Evolutionary conservation across 64 coral and sea anemone genomes (phyloP).

Genomic region (Hydrozoanthus tunicans): DNA sequence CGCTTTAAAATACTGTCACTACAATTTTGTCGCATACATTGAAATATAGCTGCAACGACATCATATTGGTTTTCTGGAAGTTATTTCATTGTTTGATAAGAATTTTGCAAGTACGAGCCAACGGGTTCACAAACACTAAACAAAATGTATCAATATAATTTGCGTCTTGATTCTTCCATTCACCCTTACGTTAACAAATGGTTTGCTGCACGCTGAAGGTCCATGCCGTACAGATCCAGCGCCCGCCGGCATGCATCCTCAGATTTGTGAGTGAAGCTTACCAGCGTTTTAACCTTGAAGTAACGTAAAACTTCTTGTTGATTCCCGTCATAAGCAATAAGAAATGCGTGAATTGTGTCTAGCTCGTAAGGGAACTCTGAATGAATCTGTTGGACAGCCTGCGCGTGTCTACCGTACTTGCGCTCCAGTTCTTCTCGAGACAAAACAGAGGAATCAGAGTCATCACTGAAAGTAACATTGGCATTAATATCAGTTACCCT

Average conservation of each 20-base stretch:
- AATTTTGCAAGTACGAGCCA: too few relatives aligned
- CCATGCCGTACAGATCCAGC: background rate
- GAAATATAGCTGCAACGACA: too few relatives aligned
- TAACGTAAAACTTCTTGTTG: conserved; percentile 29
- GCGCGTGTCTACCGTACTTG: conserved; percentile 5
- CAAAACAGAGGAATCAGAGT: background rate
- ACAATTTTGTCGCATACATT: too few relatives aligned
- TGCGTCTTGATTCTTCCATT: background rate
- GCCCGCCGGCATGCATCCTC: background rate
- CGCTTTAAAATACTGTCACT: too few relatives aligned
- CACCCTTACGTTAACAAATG: background rate
- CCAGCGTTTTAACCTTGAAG: conserved; percentile 13
- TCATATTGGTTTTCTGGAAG: too few relatives aligned
- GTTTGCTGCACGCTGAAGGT: conserved; percentile 38
- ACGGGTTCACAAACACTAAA: too few relatives aligned
- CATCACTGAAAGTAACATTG: background rate
- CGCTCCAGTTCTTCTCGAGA: conserved; percentile 6
- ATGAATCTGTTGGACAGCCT: conserved; percentile 22
- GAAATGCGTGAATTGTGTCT: conserved; percentile 32
- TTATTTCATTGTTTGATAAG: too few relatives aligned
- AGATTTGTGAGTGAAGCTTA: background rate
- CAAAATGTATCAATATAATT: too few relatives aligned
- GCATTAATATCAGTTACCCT: background rate
- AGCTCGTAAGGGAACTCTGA: conserved; percentile 19
- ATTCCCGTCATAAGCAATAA: conserved; percentile 25